Base-by-base conservation (phyloP, 2,113 vertebrate species). In the Siniperca knerii region DNA sequence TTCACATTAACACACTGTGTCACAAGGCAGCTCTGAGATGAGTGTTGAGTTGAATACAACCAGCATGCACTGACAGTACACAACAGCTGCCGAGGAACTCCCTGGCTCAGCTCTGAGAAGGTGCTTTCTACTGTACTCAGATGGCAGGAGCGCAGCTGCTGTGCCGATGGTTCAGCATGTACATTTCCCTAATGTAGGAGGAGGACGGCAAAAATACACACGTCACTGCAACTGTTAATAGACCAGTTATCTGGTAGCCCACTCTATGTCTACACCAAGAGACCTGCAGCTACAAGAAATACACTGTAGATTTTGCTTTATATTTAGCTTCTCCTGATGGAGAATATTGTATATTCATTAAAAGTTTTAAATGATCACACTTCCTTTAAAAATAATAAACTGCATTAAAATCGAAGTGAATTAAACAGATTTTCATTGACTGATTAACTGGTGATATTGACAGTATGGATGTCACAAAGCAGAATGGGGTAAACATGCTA, bases 401-500 rank as follows among this genome's bases (percentile, higher is more conserved):
- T 66, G n/a, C 37, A 77, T 75, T 52, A 9, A 44, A 61, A 80
- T 71, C 2, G 18, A 29, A n/a, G 5, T 74, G 1, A 82, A 67
- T 74, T 50, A 50, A 77, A 73, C 25, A 74, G 54, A 23, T 37
- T 71, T 60, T 35, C 57, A 69, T 67, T 58, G 66, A 21, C 16
- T 60, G 50, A 87, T 87, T 71, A 81, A 71, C 68, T 71, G 74
- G 29, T 20, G 70, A 62, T 58, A 20, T 68, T 82, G 65, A 91
- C 71, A 29, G 66, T 55, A 68, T 58, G 67, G 29, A 87, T 74
- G 79, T 81, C 82, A 88, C 78, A 91, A 77, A 91, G 70, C 85
- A 85, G 67, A 75, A 77, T 76, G 29, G 33, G 75, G n/a, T 0
- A 65, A 80, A 83, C 92, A 94, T 95, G 93, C 92, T 82, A 81